Evolutionary conservation across 2,113 vertebrate genomes (phyloP).

Genomic region (Lasiurus borealis): DNA sequence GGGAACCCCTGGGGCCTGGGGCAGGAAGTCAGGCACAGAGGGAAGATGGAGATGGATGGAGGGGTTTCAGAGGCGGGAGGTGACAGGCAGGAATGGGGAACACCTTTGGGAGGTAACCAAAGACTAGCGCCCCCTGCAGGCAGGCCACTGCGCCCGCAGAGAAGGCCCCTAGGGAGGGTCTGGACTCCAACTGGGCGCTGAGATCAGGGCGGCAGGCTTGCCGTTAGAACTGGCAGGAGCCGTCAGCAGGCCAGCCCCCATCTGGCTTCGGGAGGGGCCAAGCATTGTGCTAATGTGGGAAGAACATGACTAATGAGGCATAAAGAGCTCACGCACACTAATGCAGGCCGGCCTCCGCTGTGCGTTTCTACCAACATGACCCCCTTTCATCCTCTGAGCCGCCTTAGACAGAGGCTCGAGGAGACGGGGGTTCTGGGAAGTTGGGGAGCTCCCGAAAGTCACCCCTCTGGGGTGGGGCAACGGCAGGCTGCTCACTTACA

Average conservation of each 20-base stretch:
- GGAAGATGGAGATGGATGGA: background rate
- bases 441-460: background rate
- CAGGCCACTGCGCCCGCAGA: background rate
- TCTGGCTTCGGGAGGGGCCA: background rate
- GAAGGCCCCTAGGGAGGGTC: background rate
- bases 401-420: background rate
- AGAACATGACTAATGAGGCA: background rate
- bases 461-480: background rate
- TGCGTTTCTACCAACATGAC: background rate
- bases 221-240: accelerated
- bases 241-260: background rate
- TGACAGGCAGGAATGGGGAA: background rate
- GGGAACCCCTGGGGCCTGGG: background rate
- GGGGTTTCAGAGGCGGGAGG: background rate
- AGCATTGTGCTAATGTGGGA: background rate
- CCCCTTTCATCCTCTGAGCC: background rate
- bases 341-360: background rate
- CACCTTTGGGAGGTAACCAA: background rate
- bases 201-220: background rate
- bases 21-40: background rate
- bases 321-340: background rate
- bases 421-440: background rate
- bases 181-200: background rate
- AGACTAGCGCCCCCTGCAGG: background rate
- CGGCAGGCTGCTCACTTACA: accelerated